These are phyloP conservation scores for Hylaea fasciaria DNA, from an alignment of 2,888 invertebrate species.

Conservation along the genomic window DNA sequence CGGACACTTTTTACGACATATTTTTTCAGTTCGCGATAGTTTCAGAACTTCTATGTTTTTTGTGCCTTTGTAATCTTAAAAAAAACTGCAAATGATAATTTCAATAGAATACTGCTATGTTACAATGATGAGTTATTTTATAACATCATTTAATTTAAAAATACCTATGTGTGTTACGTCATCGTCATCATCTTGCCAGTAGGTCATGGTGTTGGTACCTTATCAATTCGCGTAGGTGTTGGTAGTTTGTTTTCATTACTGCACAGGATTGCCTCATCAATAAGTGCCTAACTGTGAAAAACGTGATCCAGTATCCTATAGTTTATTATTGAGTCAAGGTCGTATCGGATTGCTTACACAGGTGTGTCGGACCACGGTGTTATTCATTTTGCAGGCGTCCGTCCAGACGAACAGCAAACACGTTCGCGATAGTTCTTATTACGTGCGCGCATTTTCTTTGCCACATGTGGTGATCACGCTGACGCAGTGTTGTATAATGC, in stretches of 20 bases:
- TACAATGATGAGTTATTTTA: neutral
- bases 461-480: conserved; percentile 18
- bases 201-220: conserved; percentile 15
- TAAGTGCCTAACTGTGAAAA: conserved; percentile 18
- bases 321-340: conserved; percentile 53
- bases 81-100: conserved; percentile 1
- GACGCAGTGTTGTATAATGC: conserved; percentile 33
- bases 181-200: neutral
- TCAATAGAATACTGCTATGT: neutral
- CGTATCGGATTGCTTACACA: conserved; percentile 58
- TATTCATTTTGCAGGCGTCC: conserved; percentile 30
- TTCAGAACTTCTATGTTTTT: too few species aligned
- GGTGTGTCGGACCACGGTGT: conserved; percentile 47
- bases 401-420: conserved; percentile 43
- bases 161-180: conserved; percentile 1
- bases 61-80: neutral
- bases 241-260: conserved; percentile 10
- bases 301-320: conserved; percentile 24
- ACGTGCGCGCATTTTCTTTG: conserved; percentile 35
- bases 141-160: neutral
- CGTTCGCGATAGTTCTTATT: conserved; percentile 36
- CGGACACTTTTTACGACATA: neutral
- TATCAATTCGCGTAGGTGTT: conserved; percentile 7
- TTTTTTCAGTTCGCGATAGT: too few species aligned
- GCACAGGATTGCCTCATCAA: conserved; percentile 11